These are phyloP conservation scores for Plebejus argus DNA, from an alignment of 2,888 invertebrate species.

Conservation along the genomic window DNA sequence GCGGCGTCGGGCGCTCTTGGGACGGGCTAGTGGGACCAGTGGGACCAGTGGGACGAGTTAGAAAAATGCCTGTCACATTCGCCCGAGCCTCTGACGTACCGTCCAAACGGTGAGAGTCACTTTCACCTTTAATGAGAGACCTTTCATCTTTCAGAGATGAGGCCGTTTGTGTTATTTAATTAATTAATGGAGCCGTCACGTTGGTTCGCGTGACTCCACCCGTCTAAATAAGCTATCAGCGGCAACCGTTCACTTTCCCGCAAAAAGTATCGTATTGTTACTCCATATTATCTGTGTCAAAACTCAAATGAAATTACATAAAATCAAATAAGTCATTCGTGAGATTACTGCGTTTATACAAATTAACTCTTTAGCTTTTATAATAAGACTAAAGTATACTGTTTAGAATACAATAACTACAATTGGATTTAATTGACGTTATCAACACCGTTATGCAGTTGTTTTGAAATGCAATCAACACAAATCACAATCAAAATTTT, in stretches of 20 bases:
- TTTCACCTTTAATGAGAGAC: not conserved
- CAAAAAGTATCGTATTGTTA: not conserved
- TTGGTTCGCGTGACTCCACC: no score
- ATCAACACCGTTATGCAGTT: not conserved
- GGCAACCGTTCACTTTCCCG: not conserved
- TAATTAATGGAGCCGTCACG: not conserved
- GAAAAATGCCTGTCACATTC: constrained; percentile 59
- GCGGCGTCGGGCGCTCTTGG: constrained; percentile 34
- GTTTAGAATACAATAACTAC: not conserved
- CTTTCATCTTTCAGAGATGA: not conserved
- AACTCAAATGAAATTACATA: not conserved
- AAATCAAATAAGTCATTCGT: not conserved
- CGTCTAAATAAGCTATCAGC: no score
- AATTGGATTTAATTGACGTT: not conserved
- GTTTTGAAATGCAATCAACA: not conserved
- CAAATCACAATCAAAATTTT: not conserved
- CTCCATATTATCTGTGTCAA: not conserved
- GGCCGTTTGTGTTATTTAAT: not conserved
- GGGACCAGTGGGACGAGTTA: not conserved
- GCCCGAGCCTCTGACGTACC: constrained; percentile 55
- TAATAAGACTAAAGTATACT: not conserved
- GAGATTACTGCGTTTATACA: not conserved
- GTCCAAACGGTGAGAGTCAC: constrained; percentile 53
- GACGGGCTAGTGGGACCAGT: constrained; percentile 24
- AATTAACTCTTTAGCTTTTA: not conserved